Evolutionary conservation across 2,113 vertebrate species (phyloP).

Genomic region (Marcusenius ussheri): DNA sequence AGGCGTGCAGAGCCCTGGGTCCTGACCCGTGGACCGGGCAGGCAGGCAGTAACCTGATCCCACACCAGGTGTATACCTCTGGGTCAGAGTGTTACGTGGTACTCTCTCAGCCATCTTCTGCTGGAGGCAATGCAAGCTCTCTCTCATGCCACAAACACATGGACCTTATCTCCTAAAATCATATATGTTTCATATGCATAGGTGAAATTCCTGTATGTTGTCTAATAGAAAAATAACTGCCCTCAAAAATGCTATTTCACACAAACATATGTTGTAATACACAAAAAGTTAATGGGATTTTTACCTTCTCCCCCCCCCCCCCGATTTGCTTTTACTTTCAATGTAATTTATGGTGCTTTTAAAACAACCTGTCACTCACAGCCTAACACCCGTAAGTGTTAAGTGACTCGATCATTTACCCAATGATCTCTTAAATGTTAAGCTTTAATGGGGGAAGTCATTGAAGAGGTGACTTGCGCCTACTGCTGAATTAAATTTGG

Average conservation of each 20-base stretch:
- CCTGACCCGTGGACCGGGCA: slow-evolving; percentile 74
- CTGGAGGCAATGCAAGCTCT: neutral
- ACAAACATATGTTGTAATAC: slow-evolving; percentile 54
- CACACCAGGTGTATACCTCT: slow-evolving; percentile 90
- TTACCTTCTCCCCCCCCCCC: slow-evolving; percentile 43
- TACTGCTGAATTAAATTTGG: slow-evolving; percentile 53
- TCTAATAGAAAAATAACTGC: neutral
- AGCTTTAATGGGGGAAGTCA: slow-evolving; percentile 62
- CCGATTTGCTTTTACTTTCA: slow-evolving; percentile 67
- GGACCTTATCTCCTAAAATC: neutral
- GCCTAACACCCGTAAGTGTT: slow-evolving; percentile 69
- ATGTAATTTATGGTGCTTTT: slow-evolving; percentile 66
- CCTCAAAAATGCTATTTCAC: neutral
- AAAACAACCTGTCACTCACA: slow-evolving; percentile 63
- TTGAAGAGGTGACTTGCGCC: slow-evolving; percentile 57
- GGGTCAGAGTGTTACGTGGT: slow-evolving; percentile 71
- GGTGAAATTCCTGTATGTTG: neutral
- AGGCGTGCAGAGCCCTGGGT: slow-evolving; percentile 69
- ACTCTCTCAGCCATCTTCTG: slow-evolving; percentile 43
- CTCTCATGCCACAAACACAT: neutral
- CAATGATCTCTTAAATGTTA: slow-evolving; percentile 63
- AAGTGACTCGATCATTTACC: slow-evolving; percentile 68
- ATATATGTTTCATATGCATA: neutral
- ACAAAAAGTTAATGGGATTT: slow-evolving; percentile 59
- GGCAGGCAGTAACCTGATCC: slow-evolving; percentile 84